Evolutionary conservation across 1,140 invertebrate species (phyloP).

Genomic region (Camponotus floridanus): DNA sequence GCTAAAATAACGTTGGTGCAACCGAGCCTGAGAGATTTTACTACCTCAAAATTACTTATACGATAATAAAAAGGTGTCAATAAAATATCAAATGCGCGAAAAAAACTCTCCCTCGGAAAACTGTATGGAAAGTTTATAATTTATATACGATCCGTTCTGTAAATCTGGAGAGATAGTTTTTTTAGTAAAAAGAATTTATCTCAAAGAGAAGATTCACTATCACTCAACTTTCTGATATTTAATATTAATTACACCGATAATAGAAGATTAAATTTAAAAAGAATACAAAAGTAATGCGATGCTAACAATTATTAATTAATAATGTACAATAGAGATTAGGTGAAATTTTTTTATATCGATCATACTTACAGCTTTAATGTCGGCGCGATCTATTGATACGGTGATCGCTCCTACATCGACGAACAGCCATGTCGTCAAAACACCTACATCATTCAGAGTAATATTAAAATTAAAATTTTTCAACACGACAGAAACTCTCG

Average conservation of each 20-base stretch:
- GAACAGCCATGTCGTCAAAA: slow-evolving; percentile 76
- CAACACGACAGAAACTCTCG: background rate
- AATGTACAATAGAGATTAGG: background rate
- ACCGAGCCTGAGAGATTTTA: slow-evolving; percentile 3
- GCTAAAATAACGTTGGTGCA: too few species aligned
- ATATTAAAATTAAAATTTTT: slow-evolving; percentile 20
- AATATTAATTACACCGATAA: background rate
- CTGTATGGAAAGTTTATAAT: background rate
- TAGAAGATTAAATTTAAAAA: background rate
- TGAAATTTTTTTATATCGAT: background rate
- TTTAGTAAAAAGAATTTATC: background rate
- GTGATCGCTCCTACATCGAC: slow-evolving; percentile 78
- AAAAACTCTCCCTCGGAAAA: background rate
- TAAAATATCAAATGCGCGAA: slow-evolving; percentile 9
- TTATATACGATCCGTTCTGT: background rate
- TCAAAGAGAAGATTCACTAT: background rate
- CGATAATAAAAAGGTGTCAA: slow-evolving; percentile 22
- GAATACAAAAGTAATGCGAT: background rate
- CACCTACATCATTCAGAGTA: slow-evolving; percentile 65
- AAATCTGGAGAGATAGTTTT: background rate
- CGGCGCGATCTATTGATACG: slow-evolving; percentile 81
- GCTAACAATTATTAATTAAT: background rate
- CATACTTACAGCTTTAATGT: slow-evolving; percentile 79
- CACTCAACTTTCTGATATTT: background rate
- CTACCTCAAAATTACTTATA: background rate